phyloP scores from a whole-genome alignment of 2,113 vertebrate genomes.

The Genyomyrus donnyi region DNA sequence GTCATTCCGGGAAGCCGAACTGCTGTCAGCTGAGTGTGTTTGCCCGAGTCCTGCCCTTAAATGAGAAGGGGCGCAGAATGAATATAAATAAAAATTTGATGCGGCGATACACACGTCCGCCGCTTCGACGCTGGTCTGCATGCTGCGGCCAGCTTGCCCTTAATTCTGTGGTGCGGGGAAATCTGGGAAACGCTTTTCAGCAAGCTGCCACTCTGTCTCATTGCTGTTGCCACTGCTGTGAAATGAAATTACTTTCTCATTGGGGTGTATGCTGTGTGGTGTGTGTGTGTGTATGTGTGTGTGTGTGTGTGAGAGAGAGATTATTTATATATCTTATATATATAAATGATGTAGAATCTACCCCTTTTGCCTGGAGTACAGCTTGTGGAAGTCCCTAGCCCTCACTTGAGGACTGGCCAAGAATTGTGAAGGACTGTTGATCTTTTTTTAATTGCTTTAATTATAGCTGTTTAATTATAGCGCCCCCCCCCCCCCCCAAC shows the following conservation, averaged over 20 bases:
- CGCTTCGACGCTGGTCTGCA: neutral
- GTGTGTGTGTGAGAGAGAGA: too few relatives aligned
- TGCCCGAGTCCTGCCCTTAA: neutral
- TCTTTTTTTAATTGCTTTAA: slow-evolving; percentile 22
- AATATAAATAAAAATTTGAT: neutral
- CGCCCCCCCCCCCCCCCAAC: slow-evolving; percentile 14
- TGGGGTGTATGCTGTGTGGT: slow-evolving; percentile 10
- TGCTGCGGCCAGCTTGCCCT: slow-evolving; percentile 45
- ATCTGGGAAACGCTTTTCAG: slow-evolving; percentile 51
- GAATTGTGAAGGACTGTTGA: slow-evolving; percentile 31
- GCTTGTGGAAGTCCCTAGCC: slow-evolving; percentile 45
- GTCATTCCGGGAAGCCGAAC: neutral
- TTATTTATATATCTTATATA: neutral
- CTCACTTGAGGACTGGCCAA: slow-evolving; percentile 34
- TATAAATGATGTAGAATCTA: neutral
- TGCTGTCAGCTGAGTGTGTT: neutral
- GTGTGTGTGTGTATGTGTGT: neutral
- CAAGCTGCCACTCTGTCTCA: slow-evolving; percentile 32
- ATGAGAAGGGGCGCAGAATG: neutral
- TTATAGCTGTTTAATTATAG: neutral
- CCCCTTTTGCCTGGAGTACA: slow-evolving; percentile 42
- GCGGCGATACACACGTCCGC: neutral
- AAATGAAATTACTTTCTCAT: slow-evolving; percentile 63
- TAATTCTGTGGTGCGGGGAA: slow-evolving; percentile 48
- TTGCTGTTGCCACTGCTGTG: slow-evolving; percentile 48